Conservation (phyloP, 2,797 vertebrate genomes). For the Acomys russatus region DNA sequence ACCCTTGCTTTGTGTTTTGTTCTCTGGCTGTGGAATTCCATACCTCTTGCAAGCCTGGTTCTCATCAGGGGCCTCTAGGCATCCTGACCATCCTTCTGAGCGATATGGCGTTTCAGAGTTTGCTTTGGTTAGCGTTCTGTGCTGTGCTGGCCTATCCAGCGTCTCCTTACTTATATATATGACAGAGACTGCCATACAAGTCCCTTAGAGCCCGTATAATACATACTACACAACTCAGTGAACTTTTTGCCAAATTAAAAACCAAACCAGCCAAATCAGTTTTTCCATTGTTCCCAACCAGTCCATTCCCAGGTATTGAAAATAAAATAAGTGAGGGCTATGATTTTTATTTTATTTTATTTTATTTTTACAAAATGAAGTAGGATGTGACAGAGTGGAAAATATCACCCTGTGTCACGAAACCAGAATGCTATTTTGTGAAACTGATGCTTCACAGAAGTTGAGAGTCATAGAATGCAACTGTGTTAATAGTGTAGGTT, state of each 20-base stretch:
- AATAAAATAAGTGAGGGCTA: slow-evolving; percentile 13
- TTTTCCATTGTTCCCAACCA: slow-evolving; percentile 43
- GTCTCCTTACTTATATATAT: background rate
- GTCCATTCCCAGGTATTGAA: background rate
- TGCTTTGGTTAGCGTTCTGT: background rate
- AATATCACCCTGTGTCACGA: background rate
- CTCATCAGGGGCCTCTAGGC: background rate
- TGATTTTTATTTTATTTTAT: background rate
- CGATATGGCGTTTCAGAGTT: background rate
- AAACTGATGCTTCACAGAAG: slow-evolving; percentile 38
- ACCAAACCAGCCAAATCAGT: slow-evolving; percentile 26
- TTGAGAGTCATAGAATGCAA: background rate
- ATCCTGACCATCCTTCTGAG: background rate
- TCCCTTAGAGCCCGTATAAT: slow-evolving; percentile 48
- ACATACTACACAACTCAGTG: background rate
- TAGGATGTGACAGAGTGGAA: slow-evolving; percentile 29
- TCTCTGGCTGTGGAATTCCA: background rate
- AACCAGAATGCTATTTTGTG: slow-evolving; percentile 30
- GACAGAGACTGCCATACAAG: background rate
- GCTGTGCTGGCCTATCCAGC: background rate
- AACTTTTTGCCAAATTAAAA: slow-evolving; percentile 46
- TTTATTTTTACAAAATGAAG: background rate
- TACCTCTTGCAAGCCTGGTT: slow-evolving; percentile 1
- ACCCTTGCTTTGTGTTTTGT: slow-evolving; percentile 44
- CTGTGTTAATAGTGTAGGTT: background rate